phyloP scores from a whole-genome alignment of 2,113 vertebrate genomes.

The Pachycephala philippinensis region DNA sequence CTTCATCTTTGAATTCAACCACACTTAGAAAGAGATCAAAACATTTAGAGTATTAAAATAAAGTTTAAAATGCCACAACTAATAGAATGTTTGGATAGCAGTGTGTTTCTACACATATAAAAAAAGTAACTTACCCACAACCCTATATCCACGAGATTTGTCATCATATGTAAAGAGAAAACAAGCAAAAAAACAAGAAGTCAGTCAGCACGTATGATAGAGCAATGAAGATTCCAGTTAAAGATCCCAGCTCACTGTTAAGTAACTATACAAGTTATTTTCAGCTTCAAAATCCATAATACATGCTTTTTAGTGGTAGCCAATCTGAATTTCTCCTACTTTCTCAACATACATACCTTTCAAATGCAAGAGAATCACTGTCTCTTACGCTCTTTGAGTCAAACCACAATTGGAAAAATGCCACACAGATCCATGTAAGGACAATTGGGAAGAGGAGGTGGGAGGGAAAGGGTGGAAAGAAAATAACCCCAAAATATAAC shows the following conservation, averaged over 20 bases:
- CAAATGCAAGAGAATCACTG: constrained; percentile 40
- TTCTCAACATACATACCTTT: constrained; percentile 29
- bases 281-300: constrained; percentile 9
- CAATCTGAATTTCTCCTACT: constrained; percentile 32
- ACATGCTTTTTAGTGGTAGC: constrained; percentile 32
- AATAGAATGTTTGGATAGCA: background rate
- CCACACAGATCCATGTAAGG: constrained; percentile 63
- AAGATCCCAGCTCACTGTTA: constrained; percentile 64
- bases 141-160: constrained; percentile 80
- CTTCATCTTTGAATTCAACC: constrained; percentile 98
- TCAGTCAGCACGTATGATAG: constrained; percentile 65
- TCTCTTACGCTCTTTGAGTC: constrained; percentile 40
- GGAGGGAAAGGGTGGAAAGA: background rate
- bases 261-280: constrained; percentile 51
- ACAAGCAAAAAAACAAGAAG: constrained; percentile 50
- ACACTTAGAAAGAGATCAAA: constrained; percentile 79
- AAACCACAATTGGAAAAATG: constrained; percentile 58
- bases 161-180: constrained; percentile 63
- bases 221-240: constrained; percentile 22
- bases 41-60: constrained; percentile 48
- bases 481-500: background rate
- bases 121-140: constrained; percentile 89
- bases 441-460: constrained; percentile 24
- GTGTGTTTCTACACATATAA: constrained; percentile 17
- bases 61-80: background rate